A percentile compares a stretch with the other conserved stretches of the same genome.
Conservation (phyloP, 2,888 invertebrate species). For the Sinohyriopsis cumingii region DNA sequence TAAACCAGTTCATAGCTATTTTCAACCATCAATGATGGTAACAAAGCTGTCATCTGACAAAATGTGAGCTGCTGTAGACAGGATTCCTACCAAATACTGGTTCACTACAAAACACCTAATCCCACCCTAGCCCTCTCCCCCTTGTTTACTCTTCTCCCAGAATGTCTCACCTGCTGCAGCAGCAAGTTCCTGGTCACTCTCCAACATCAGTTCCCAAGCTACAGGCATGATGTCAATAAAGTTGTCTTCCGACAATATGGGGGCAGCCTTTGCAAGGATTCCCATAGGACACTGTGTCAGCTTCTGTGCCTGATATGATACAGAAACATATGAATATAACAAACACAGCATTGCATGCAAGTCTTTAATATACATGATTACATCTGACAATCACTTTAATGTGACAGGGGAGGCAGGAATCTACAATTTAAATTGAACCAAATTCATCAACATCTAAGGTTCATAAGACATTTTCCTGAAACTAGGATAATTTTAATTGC, state of each 20-base stretch:
- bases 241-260: slow-evolving; percentile 85
- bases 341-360: neutral
- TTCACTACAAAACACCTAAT: neutral
- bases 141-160: no score
- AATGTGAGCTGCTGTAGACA: neutral
- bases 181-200: slow-evolving; percentile 82
- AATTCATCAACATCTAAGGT: no score
- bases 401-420: neutral
- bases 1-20: no score
- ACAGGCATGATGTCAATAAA: slow-evolving; percentile 91
- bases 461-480: no score
- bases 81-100: neutral
- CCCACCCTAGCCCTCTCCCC: no score
- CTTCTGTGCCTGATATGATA: slow-evolving; percentile 81
- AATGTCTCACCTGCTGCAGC: slow-evolving; percentile 72
- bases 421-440: no score
- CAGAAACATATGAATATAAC: neutral
- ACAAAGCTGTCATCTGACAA: neutral
- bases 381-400: neutral
- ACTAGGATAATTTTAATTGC: no score
- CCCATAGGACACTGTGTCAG: slow-evolving; percentile 84
- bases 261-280: slow-evolving; percentile 69
- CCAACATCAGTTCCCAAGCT: slow-evolving; percentile 95
- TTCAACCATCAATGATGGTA: no score
- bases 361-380: neutral